Evolutionary conservation across 2,113 vertebrate genomes (phyloP).

Genomic region (Thunnus maccoyii): DNA sequence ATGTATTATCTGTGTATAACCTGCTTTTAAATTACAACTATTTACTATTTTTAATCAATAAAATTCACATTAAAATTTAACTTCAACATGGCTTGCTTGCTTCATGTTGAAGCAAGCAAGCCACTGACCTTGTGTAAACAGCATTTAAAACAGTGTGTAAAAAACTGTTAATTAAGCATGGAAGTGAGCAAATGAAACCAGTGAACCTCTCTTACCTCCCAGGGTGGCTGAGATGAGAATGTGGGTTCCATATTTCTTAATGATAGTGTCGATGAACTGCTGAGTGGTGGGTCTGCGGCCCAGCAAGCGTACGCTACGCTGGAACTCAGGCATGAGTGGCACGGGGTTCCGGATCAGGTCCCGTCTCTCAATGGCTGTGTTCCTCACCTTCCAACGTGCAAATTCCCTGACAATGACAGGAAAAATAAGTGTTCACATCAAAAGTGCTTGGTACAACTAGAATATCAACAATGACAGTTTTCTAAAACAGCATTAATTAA

Average conservation of each 20-base stretch:
- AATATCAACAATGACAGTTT: background rate
- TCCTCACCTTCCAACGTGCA: slow-evolving; percentile 99
- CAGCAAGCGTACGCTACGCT: slow-evolving; percentile 95
- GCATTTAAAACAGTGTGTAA: slow-evolving; percentile 27
- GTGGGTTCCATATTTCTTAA: slow-evolving; percentile 99
- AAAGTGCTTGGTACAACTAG: background rate
- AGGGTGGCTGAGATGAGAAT: slow-evolving; percentile 98
- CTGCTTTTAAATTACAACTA: background rate
- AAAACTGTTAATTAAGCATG: slow-evolving; percentile 44
- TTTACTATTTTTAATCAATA: background rate
- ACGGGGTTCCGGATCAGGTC: slow-evolving; percentile 95
- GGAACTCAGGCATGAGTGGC: slow-evolving; percentile 99
- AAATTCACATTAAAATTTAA: background rate
- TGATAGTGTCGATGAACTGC: slow-evolving; percentile 99
- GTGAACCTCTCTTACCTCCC: slow-evolving; percentile 89
- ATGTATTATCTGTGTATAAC: background rate
- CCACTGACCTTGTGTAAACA: slow-evolving; percentile 13
- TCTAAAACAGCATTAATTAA: slow-evolving; percentile 14
- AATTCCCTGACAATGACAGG: slow-evolving; percentile 90
- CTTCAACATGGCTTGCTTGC: too few species aligned
- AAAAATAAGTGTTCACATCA: slow-evolving; percentile 22
- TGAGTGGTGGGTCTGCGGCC: slow-evolving; percentile 97
- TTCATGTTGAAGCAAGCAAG: background rate
- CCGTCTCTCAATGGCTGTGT: slow-evolving; percentile 96
- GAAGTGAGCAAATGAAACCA: slow-evolving; percentile 28